These are phyloP conservation scores for Stenolophus ochropezus DNA, from an alignment of 2,888 invertebrate genomes.

Conservation along the genomic window DNA sequence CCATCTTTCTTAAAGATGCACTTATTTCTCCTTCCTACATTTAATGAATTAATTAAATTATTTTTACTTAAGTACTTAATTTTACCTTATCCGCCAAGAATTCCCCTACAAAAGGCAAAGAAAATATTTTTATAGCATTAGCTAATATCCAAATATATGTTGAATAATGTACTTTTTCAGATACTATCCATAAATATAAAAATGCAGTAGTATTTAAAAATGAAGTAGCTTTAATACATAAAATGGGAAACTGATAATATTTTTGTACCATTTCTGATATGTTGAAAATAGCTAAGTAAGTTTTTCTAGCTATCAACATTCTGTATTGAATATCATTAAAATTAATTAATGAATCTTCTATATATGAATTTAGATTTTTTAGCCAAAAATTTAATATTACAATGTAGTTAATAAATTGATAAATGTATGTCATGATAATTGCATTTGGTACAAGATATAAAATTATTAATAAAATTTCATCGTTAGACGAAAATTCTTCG, in stretches of 20 bases:
- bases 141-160: constrained; percentile 26
- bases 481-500: not conserved
- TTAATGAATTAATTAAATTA: not conserved
- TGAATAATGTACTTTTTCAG: not conserved
- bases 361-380: constrained; percentile 12
- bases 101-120: constrained; percentile 44
- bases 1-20: constrained; percentile 13
- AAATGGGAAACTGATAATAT: constrained; percentile 43
- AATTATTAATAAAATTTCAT: not conserved
- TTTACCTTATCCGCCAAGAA: constrained; percentile 37
- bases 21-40: constrained; percentile 45
- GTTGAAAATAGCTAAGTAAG: constrained; percentile 29
- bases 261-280: constrained; percentile 33
- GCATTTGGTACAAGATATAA: constrained; percentile 49
- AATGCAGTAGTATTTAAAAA: constrained; percentile 53
- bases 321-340: constrained; percentile 19
- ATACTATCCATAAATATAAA: constrained; percentile 5
- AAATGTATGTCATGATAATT: constrained; percentile 45
- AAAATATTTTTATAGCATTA: constrained; percentile 44
- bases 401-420: constrained; percentile 53
- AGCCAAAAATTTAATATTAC: constrained; percentile 42
- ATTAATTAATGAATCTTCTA: constrained; percentile 2
- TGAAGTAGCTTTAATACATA: constrained; percentile 51
- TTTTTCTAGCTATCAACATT: constrained; percentile 29
- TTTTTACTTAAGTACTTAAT: too few relatives aligned